Evolutionary conservation across 2,888 invertebrate species (phyloP), one percentile per base, ranked within the genome.

Genomic region (Baronia brevicornis): DNA sequence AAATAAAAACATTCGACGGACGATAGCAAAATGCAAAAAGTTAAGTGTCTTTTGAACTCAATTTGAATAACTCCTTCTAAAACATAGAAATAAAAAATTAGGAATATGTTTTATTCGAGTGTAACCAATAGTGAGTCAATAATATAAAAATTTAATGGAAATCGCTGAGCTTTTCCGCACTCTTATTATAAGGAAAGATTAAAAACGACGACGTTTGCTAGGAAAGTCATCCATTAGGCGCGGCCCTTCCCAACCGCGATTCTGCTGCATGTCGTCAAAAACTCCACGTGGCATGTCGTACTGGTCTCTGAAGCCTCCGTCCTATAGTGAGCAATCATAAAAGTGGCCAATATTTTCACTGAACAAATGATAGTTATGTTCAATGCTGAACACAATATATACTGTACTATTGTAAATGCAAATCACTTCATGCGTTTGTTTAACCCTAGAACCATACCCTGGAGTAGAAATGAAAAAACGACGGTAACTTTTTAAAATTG

Each of bases 171-270:
- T 8, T 28, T 26, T 7, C 20, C 23, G 28, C 9, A 5, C 22
- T 24, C 20, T 22, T 32, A 25, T 21, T 32, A 34, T 41, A 39
- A 33, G 41, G 4, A 9, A 15, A 36, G 38, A 41, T 80, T 86
- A 89, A 67, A 86, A 89, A 46, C 89, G 88, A 60, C 89, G 87
- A 51, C 89, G 86, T 78, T 89, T 89, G 75, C 86, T 87, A 57
- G 88, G 88, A 69, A 78, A 89, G 78, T 89, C 89, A 46, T 89
- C 89, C 66, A 84, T 71, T 67, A 80, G 86, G 63, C 82, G 82
- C 47, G 74, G 67, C 46, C 85, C 85, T 39, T 86, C 87, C 74
- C 88, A 85, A 64, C 86, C 86, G 59, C 85, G 84, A 60, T 80
- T 80, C 61, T 77, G 78, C 52, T 77, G 73, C 70, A 72, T 68